Evolutionary conservation across 1,140 invertebrate species (phyloP).

Genomic region (Sarcophaga peregrina): DNA sequence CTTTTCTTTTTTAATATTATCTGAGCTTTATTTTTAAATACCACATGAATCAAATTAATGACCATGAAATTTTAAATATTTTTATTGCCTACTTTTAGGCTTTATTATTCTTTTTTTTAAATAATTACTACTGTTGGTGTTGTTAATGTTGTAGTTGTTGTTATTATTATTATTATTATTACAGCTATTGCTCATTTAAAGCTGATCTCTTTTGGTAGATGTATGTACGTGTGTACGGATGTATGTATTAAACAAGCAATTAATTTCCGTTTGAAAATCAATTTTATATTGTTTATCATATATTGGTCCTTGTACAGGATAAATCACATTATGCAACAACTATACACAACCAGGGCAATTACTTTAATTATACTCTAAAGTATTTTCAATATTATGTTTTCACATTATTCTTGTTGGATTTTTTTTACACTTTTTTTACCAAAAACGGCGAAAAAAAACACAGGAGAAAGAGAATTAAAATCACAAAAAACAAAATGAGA

Average conservation of each 20-base stretch:
- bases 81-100: conserved; percentile 10
- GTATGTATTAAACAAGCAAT: conserved; percentile 17
- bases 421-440: neutral
- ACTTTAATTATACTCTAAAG: conserved; percentile 42
- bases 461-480: no score
- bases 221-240: no score
- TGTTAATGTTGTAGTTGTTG: neutral
- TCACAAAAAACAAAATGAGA: neutral
- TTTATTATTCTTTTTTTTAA: neutral
- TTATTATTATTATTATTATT: neutral
- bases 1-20: neutral
- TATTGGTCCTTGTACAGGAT: conserved; percentile 19
- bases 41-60: conserved; percentile 10
- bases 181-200: conserved; percentile 1
- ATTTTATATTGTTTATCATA: conserved; percentile 22
- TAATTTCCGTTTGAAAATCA: conserved; percentile 27
- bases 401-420: neutral
- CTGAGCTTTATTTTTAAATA: neutral
- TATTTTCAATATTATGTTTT: conserved; percentile 33
- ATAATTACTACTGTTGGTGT: no score
- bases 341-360: conserved; percentile 36
- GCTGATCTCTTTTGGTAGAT: neutral
- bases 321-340: neutral
- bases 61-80: conserved; percentile 11
- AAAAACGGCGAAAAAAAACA: neutral